Evolutionary conservation across 2,888 invertebrate genomes (phyloP), one percentile per base, ranked within the genome.

Genomic region (Seira ritae): DNA sequence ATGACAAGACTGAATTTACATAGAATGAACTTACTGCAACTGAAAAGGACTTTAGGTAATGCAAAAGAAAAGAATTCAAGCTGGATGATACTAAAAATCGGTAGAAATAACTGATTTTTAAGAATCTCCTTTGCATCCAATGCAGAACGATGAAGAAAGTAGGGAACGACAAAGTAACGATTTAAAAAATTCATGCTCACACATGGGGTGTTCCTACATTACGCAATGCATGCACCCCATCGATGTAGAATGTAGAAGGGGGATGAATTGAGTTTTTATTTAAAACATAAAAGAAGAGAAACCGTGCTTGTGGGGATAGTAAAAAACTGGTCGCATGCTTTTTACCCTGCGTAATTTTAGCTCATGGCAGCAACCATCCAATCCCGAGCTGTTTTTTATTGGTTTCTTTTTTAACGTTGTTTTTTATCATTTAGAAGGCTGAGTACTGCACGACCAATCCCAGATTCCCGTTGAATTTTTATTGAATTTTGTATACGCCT

Each of bases 401-500:
- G 80, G 80, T 23, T 69, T 12, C 70, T 75, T 55, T 17, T 66
- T 50, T 46, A 75, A 22, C 66, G 17, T 23, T 22, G 62, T 75
- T 80, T 80, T 80, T 80, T 80, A 80, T 71, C 66, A 70, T 75
- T 37, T 3, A 23, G 75, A 70, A 75, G 80, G 74, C 0, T 20
- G 70, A n/a, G 68, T 8, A 37, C 3, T 50, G 50, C 17, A 20
- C 8, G 12, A 20, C 62, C 62, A 62, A 62, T 62, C 62, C 6
- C 62, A 62, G 50, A 1, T 8, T 50, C 12, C 31, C 8, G 2
- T 12, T 10, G 19, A 19, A 72, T 72, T 79, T 79, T 79, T 72
- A 72, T 66, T 24, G 12, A 19, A 10, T 67, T 37, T 78, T 77
- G 66, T 50, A 20, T 10, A 17, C 79, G 68, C 72, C 55, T 67